phyloP scores from a whole-genome alignment of 2,888 invertebrate species.

The Vannuccia rotundouncinata region DNA sequence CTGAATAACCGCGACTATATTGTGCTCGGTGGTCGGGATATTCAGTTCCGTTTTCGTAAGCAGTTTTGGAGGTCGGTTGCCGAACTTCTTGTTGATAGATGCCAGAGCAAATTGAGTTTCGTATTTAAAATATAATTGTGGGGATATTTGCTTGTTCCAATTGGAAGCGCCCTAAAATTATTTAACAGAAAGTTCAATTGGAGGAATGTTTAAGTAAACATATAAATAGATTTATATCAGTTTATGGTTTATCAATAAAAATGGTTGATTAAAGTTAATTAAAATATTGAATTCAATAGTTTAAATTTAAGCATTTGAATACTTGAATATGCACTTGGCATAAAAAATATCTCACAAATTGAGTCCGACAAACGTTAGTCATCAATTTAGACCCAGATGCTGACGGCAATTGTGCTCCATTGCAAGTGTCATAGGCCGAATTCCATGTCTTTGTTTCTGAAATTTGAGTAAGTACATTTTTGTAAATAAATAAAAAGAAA shows the following conservation, averaged over 20 bases:
- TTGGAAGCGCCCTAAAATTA: background rate
- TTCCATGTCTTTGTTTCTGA: background rate
- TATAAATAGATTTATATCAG: too few relatives aligned
- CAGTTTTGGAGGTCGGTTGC: background rate
- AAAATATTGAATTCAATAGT: too few relatives aligned
- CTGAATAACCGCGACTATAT: background rate
- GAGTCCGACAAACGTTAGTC: background rate
- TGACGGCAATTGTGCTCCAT: background rate
- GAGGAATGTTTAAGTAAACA: too few relatives aligned
- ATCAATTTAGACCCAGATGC: background rate
- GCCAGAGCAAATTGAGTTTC: conserved; percentile 1
- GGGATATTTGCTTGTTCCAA: background rate
- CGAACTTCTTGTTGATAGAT: background rate
- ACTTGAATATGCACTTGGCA: too few relatives aligned
- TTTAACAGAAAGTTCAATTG: too few relatives aligned
- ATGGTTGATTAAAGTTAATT: too few relatives aligned
- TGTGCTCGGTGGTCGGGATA: background rate
- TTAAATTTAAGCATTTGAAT: too few relatives aligned
- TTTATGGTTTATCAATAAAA: too few relatives aligned
- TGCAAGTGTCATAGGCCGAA: conserved; percentile 11
- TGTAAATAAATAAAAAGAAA: background rate
- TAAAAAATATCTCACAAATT: background rate
- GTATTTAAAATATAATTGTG: background rate
- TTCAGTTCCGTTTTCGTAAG: background rate
- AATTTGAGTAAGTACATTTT: background rate